phyloP scores from a whole-genome alignment of 2,888 invertebrate species.

The Pollenia labialis region DNA sequence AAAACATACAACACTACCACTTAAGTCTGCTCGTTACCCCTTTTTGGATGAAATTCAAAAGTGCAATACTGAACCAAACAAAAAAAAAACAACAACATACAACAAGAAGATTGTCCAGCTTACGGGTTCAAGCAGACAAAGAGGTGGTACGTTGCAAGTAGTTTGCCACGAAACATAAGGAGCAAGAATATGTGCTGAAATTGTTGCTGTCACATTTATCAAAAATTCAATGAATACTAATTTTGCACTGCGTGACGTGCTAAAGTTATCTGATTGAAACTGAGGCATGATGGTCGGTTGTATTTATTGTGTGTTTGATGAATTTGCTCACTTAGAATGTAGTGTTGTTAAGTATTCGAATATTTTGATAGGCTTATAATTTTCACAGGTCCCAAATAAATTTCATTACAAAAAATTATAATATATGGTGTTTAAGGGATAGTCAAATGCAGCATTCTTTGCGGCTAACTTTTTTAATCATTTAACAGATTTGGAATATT shows the following conservation, averaged over 20 bases:
- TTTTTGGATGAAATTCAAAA: conserved; percentile 14
- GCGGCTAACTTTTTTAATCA: no score
- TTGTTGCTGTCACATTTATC: conserved; percentile 83
- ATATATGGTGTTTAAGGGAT: no score
- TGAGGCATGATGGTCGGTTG: conserved; percentile 75
- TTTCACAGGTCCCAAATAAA: no score
- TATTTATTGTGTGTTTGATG: conserved; percentile 36
- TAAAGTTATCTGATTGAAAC: conserved; percentile 83
- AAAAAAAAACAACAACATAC: neutral
- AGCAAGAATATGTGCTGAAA: conserved; percentile 67
- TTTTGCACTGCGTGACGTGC: conserved; percentile 83
- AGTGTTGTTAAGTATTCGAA: conserved; percentile 14
- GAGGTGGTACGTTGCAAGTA: conserved; percentile 55
- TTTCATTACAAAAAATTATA: no score
- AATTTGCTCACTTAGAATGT: neutral
- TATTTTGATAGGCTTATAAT: neutral
- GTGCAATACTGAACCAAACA: no score
- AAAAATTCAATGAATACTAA: conserved; percentile 84
- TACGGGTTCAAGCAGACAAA: conserved; percentile 31
- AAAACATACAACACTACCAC: conserved; percentile 13
- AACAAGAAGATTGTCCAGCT: conserved; percentile 44
- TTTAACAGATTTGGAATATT: no score
- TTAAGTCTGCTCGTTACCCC: conserved; percentile 66
- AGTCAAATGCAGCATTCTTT: no score
- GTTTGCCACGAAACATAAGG: conserved; percentile 49